Conservation (phyloP, 2,888 invertebrate species). For the Erebia palarica region DNA sequence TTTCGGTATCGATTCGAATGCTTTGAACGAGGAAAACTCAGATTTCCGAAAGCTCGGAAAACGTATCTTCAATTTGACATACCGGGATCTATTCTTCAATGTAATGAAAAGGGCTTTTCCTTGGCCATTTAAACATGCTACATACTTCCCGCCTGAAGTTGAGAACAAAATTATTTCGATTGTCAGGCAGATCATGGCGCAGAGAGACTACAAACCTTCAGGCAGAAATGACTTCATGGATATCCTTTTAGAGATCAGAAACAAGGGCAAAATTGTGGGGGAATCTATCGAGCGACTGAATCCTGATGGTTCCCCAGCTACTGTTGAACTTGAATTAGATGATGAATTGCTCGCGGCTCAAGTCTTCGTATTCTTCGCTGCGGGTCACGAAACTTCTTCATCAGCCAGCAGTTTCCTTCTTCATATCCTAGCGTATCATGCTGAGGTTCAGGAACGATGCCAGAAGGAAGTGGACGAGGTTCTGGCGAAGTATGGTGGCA, state of each 20-base stretch:
- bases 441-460: conserved; percentile 52
- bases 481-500: conserved; percentile 44
- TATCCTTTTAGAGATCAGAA: conserved; percentile 51
- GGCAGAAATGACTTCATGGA: conserved; percentile 56
- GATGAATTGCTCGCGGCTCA: conserved; percentile 52
- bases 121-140: conserved; percentile 41
- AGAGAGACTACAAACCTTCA: conserved; percentile 48
- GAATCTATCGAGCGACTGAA: conserved; percentile 46
- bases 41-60: conserved; percentile 45
- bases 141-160: conserved; percentile 41
- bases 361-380: conserved; percentile 54
- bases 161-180: conserved; percentile 45
- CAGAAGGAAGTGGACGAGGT: conserved; percentile 55
- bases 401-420: conserved; percentile 55
- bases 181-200: conserved; percentile 45
- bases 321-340: conserved; percentile 49
- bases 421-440: conserved; percentile 56
- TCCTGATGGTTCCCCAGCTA: conserved; percentile 45
- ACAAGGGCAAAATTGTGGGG: conserved; percentile 49
- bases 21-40: conserved; percentile 49
- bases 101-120: conserved; percentile 46
- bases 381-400: conserved; percentile 66
- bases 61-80: conserved; percentile 38
- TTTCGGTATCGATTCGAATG: conserved; percentile 51
- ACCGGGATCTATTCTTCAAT: conserved; percentile 43